Conservation (phyloP, 2,113 vertebrate genomes). For the Dolichallabes microphthalmus region DNA sequence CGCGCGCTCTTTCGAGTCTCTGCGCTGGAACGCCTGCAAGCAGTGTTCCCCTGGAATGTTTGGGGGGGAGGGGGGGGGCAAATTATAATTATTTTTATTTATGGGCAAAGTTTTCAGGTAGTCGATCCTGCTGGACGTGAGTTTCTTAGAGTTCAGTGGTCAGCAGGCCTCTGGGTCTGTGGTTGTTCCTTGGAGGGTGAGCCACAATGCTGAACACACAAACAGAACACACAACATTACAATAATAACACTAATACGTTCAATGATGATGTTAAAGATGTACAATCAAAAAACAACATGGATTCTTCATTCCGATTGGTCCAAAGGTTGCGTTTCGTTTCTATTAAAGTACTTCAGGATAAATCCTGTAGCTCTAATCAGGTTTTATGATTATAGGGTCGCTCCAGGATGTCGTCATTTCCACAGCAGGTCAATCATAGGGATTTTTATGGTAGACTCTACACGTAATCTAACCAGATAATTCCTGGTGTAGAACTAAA, state of each 20-base stretch:
- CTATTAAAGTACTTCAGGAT: neutral
- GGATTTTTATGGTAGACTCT: neutral
- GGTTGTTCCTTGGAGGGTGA: conserved; percentile 63
- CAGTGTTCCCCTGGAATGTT: conserved; percentile 15
- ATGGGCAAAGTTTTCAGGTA: neutral
- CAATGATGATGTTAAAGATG: neutral
- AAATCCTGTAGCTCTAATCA: no score
- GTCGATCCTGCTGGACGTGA: neutral
- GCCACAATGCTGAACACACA: conserved; percentile 59
- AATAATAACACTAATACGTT: neutral
- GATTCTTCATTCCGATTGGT: neutral
- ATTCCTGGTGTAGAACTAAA: no score
- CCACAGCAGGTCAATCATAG: neutral
- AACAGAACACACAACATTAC: neutral
- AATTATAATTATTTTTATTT: no score
- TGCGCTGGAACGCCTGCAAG: neutral
- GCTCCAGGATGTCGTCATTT: neutral
- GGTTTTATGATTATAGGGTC: no score
- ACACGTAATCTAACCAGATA: neutral
- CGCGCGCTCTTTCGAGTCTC: neutral
- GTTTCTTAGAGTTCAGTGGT: conserved; percentile 88
- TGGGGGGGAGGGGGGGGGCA: neutral
- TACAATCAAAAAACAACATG: no score
- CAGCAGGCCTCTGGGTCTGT: conserved; percentile 83
- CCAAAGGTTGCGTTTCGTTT: neutral